Evolutionary conservation across 2,888 invertebrate genomes (phyloP).

Genomic region (Perithous albicinctus): DNA sequence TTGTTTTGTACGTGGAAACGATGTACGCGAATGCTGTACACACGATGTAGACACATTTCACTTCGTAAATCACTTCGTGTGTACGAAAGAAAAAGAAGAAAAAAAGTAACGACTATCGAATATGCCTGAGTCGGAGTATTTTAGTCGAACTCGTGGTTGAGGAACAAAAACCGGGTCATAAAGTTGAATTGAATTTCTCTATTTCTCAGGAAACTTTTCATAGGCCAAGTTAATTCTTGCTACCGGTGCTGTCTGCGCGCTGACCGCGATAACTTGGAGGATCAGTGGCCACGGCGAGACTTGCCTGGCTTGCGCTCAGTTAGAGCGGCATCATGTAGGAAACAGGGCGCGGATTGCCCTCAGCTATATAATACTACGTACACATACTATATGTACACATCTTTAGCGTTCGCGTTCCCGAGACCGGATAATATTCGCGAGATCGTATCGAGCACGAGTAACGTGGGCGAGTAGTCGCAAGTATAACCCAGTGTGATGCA

Average conservation of each 20-base stretch:
- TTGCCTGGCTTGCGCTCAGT: background rate
- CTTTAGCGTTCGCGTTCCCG: constrained; percentile 55
- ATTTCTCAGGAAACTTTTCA: constrained; percentile 39
- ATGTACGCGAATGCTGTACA: background rate
- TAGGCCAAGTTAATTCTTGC: constrained; percentile 56
- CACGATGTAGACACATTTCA: constrained; percentile 12
- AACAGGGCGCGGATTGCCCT: constrained; percentile 64
- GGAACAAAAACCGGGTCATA: constrained; percentile 60
- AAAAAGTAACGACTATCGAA: constrained; percentile 21
- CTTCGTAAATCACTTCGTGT: constrained; percentile 29
- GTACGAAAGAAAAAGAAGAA: constrained; percentile 13
- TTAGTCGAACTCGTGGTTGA: constrained; percentile 45
- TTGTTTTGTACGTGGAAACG: background rate
- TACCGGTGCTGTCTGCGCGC: constrained; percentile 44
- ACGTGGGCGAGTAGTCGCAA: constrained; percentile 73
- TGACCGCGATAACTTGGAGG: constrained; percentile 64
- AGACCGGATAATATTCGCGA: constrained; percentile 76
- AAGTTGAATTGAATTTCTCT: constrained; percentile 46
- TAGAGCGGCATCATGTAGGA: constrained; percentile 49
- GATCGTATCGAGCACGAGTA: constrained; percentile 76
- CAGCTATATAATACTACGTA: constrained; percentile 53
- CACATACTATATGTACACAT: constrained; percentile 47
- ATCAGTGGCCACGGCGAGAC: constrained; percentile 55
- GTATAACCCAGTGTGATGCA: constrained; percentile 46
- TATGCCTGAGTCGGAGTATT: constrained; percentile 24